These are phyloP conservation scores for Siniperca obscura DNA, from an alignment of 2,797 vertebrate genomes.

Conservation along the genomic window DNA sequence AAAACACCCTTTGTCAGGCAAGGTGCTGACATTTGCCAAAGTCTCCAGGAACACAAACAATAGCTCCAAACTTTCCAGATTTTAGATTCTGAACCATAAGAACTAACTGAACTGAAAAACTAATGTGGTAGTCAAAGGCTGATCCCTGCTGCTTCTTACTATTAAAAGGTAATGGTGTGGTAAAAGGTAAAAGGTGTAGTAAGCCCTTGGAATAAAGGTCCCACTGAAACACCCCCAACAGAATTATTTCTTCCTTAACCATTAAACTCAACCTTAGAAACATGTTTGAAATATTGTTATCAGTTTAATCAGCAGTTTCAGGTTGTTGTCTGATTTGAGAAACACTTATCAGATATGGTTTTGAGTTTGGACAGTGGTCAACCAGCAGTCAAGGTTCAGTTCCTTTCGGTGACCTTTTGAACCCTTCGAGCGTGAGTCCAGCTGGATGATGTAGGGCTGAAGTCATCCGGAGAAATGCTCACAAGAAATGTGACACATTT, in stretches of 20 bases:
- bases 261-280: background rate
- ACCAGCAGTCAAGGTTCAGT: conserved; percentile 54
- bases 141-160: background rate
- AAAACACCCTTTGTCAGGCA: conserved; percentile 56
- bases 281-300: background rate
- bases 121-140: background rate
- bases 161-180: background rate
- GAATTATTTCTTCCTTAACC: background rate
- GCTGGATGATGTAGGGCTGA: conserved; percentile 36
- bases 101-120: background rate
- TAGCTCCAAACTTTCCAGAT: background rate
- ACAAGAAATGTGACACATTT: conserved; percentile 68
- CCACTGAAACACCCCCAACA: background rate
- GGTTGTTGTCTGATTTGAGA: conserved; percentile 5
- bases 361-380: conserved; percentile 42
- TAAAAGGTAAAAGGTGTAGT: background rate
- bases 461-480: conserved; percentile 42
- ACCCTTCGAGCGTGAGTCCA: conserved; percentile 21
- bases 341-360: conserved; percentile 16
- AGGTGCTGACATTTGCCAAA: conserved; percentile 51
- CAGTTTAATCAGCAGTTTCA: conserved; percentile 1
- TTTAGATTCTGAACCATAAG: background rate
- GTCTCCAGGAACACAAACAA: conserved; percentile 15
- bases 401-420: conserved; percentile 61
- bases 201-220: background rate